Percentiles rank a stretch among this genome's conserved stretches.
phyloP scores from a whole-genome alignment of 2,888 invertebrate species.

The Plusia festucae region DNA sequence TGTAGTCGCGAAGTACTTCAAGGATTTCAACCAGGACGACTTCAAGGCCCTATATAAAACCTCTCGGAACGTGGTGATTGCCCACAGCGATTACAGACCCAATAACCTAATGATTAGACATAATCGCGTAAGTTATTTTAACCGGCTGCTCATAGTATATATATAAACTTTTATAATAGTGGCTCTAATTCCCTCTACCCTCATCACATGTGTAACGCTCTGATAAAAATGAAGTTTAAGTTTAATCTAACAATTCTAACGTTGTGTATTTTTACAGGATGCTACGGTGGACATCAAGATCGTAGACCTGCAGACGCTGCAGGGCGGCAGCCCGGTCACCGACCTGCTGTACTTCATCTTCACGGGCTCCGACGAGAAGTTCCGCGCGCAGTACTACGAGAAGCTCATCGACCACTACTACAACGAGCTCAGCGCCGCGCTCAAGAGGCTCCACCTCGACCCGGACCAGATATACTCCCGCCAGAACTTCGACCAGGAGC shows the following conservation, averaged over 20 bases:
- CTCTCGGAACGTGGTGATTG: conserved; percentile 59
- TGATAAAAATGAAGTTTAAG: too few relatives aligned
- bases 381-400: conserved; percentile 65
- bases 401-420: conserved; percentile 65
- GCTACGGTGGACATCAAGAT: conserved; percentile 64
- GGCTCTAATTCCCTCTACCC: too few relatives aligned
- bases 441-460: conserved; percentile 64
- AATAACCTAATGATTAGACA: conserved; percentile 66
- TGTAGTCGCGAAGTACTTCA: conserved; percentile 56
- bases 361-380: conserved; percentile 72
- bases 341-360: conserved; percentile 78
- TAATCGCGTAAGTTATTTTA: conserved; percentile 43
- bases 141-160: too few relatives aligned
- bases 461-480: conserved; percentile 67
- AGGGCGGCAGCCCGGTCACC: conserved; percentile 66
- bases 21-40: conserved; percentile 18
- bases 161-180: too few relatives aligned
- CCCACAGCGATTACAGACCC: conserved; percentile 73
- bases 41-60: conserved; percentile 45
- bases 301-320: conserved; percentile 77
- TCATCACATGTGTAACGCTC: too few relatives aligned
- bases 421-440: conserved; percentile 59
- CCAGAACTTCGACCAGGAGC: conserved; percentile 68
- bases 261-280: conserved; percentile 61
- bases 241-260: background rate